Percentiles rank a stretch among this genome's conserved stretches.
These are phyloP conservation scores for Laothoe populi DNA, from an alignment of 2,888 invertebrate genomes.

Conservation along the genomic window DNA sequence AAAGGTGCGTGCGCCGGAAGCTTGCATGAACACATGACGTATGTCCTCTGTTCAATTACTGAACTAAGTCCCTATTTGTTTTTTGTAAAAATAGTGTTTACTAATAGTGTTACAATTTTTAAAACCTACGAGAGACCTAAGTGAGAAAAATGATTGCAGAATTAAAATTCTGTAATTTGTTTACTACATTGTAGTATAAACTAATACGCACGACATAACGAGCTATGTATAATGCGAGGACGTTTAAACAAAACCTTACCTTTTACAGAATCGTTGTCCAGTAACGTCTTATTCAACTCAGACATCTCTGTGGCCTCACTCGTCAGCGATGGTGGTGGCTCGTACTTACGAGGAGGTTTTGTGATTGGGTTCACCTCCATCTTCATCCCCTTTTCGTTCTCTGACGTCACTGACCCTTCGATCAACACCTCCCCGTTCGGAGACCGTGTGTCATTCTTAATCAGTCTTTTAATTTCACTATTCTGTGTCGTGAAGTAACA, in stretches of 20 bases:
- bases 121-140: too few species aligned
- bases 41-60: too few species aligned
- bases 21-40: too few species aligned
- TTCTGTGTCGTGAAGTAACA: conserved; percentile 84
- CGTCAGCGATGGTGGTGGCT: conserved; percentile 87
- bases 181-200: too few species aligned
- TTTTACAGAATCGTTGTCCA: conserved; percentile 90
- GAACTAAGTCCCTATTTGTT: too few species aligned
- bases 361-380: conserved; percentile 92
- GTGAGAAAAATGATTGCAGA: too few species aligned
- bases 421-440: conserved; percentile 88
- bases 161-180: too few species aligned
- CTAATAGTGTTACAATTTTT: too few species aligned
- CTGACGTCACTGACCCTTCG: conserved; percentile 89
- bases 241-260: conserved; percentile 77
- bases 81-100: too few species aligned
- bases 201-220: too few species aligned
- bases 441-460: conserved; percentile 85
- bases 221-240: too few species aligned
- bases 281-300: conserved; percentile 90
- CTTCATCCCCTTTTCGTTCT: conserved; percentile 92
- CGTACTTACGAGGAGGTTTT: conserved; percentile 91
- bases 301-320: conserved; percentile 91
- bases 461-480: conserved; percentile 83
- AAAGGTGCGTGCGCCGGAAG: too few species aligned